A percentile compares a stretch with the other conserved stretches of the same genome.
These are phyloP conservation scores for Harpagoxenus sublaevis DNA, from an alignment of 2,888 invertebrate genomes.

Conservation along the genomic window DNA sequence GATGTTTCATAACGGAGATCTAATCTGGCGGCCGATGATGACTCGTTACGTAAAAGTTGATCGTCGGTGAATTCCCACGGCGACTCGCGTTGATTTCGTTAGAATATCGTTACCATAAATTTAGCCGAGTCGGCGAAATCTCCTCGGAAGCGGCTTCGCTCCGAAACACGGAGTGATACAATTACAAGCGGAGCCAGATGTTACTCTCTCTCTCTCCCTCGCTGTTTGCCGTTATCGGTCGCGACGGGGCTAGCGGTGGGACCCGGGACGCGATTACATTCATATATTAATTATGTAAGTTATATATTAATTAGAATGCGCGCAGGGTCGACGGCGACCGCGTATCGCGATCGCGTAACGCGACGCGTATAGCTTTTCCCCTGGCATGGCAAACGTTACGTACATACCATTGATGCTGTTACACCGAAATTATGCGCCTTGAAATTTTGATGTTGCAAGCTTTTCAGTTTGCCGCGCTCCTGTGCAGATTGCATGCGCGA, in stretches of 20 bases:
- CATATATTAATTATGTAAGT: constrained; percentile 19
- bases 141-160: constrained; percentile 20
- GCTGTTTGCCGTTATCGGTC: neutral
- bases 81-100: constrained; percentile 30
- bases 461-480: neutral
- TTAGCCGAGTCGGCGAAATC: constrained; percentile 20
- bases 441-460: constrained; percentile 28
- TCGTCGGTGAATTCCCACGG: constrained; percentile 32
- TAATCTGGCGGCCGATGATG: constrained; percentile 19
- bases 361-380: neutral
- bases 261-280: constrained; percentile 22
- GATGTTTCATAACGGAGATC: neutral
- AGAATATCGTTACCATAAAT: constrained; percentile 52
- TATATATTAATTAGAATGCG: constrained; percentile 41
- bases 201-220: neutral
- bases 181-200: constrained; percentile 13
- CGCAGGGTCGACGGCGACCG: neutral
- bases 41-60: constrained; percentile 43
- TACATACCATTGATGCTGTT: constrained; percentile 4
- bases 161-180: constrained; percentile 30
- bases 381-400: neutral
- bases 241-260: neutral
- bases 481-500: neutral
- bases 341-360: neutral
- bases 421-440: constrained; percentile 10